Evolutionary conservation across 2,888 invertebrate species (phyloP).

Genomic region (Patella ulyssiponensis): DNA sequence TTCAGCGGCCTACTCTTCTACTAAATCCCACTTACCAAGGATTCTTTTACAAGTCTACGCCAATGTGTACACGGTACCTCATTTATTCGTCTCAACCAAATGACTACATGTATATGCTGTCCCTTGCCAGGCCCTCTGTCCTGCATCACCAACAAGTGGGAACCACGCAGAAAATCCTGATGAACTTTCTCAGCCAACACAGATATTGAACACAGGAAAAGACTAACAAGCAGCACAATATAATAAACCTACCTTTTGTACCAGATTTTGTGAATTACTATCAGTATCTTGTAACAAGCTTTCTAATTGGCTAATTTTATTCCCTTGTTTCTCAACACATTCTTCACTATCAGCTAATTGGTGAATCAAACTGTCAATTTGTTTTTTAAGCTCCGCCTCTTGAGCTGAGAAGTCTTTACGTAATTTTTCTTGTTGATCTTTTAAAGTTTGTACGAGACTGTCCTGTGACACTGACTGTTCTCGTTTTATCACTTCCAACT

Average conservation of each 20-base stretch:
- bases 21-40: too few relatives aligned
- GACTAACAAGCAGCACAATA: neutral
- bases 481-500: constrained; percentile 61
- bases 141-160: too few relatives aligned
- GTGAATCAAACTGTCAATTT: constrained; percentile 62
- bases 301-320: constrained; percentile 49
- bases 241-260: too few relatives aligned
- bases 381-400: constrained; percentile 56
- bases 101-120: too few relatives aligned
- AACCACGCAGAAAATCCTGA: too few relatives aligned
- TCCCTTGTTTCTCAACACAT: constrained; percentile 50
- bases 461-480: constrained; percentile 51
- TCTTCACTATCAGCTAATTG: constrained; percentile 65
- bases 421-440: constrained; percentile 61
- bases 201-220: too few relatives aligned
- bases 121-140: too few relatives aligned
- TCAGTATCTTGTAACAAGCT: constrained; percentile 47
- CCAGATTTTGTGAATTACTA: constrained; percentile 44
- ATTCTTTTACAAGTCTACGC: too few relatives aligned
- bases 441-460: constrained; percentile 49
- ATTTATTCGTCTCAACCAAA: too few relatives aligned
- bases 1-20: too few relatives aligned
- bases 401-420: constrained; percentile 59
- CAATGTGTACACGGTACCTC: too few relatives aligned
- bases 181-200: too few relatives aligned